Base-by-base conservation (phyloP, 2,113 vertebrate genomes). In the Serinus canaria region DNA sequence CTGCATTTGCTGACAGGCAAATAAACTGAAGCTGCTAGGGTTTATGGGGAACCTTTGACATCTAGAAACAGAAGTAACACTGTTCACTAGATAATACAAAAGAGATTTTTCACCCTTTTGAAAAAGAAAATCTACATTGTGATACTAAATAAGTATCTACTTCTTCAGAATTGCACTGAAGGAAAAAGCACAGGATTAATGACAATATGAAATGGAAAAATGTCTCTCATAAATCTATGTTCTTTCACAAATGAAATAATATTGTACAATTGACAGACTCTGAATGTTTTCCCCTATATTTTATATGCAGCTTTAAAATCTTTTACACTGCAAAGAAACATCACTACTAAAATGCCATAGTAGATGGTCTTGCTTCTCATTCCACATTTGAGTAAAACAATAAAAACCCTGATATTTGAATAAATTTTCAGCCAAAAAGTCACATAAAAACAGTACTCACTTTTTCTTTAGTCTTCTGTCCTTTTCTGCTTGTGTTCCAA, bases 401-500 rank as follows among this genome's bases (percentile, higher is more conserved):
- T 22, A 41, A 31, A 91, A 73, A 56, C 53, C 6, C 50, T 44
- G 44, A 85, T 33, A 39, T 55, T 19, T 37, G 31, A 91, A 78
- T 58, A 27, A 52, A 68, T 9, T 58, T n/a, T 58, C 22, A 92
- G n/a, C 50, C 73, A 55, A 62, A 56, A 66, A 76, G 30, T 28
- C 39, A 72, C 20, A 64, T 39, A 39, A 53, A 85, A 67, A 84
- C 20, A 56, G 76, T 89, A 98, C 99, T 98, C 98, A 99, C 99
- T 99, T 99, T 98, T 99, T 99, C 97, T 99, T 99, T 74, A 99
- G 97, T 84, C 99, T 98, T 97, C 99, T 98, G 93, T 99, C 99
- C 96, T 99, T 99, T 97, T 99, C 99, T 27, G 99, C 99, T 97
- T 99, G 99, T 37, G 99, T 99, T 95, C 99, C 99, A 89, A 99